Evolutionary conservation across 2,797 vertebrate species (phyloP).

Genomic region (Acipenser oxyrinchus): DNA sequence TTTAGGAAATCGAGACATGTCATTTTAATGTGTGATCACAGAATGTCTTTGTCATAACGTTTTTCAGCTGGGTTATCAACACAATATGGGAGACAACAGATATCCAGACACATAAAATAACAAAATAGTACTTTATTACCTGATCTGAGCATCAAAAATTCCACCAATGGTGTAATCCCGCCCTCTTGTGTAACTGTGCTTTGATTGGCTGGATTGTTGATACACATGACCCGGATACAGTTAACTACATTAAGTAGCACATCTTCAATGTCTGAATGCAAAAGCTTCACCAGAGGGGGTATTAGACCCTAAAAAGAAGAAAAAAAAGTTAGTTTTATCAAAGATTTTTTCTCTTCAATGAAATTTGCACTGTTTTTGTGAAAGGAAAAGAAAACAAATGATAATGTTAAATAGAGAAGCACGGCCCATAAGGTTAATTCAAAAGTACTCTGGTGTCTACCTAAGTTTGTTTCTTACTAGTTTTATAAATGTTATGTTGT

Average conservation of each 20-base stretch:
- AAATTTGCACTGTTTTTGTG: no score
- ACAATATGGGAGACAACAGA: not conserved
- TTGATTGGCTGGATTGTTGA: conserved; percentile 45
- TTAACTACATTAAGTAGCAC: conserved; percentile 57
- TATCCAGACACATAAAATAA: no score
- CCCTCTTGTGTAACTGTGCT: conserved; percentile 35
- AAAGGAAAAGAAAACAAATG: no score
- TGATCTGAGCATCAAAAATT: conserved; percentile 48
- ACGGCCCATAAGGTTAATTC: no score
- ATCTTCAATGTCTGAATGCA: conserved; percentile 43
- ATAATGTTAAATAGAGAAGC: no score
- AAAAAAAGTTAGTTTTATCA: conserved; percentile 6
- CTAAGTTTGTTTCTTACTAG: not conserved
- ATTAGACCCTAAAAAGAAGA: conserved; percentile 48
- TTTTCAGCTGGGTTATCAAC: not conserved
- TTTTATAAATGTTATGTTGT: no score
- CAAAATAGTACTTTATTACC: conserved; percentile 35
- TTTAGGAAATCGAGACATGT: no score
- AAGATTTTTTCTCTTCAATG: no score
- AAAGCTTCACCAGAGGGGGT: conserved; percentile 43
- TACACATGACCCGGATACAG: conserved; percentile 51
- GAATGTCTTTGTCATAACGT: no score
- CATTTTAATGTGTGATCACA: no score
- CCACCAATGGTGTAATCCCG: conserved; percentile 49
- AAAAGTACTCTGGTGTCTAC: not conserved